Base-by-base conservation (phyloP, 2,113 vertebrate genomes). In the Rynchops niger region DNA sequence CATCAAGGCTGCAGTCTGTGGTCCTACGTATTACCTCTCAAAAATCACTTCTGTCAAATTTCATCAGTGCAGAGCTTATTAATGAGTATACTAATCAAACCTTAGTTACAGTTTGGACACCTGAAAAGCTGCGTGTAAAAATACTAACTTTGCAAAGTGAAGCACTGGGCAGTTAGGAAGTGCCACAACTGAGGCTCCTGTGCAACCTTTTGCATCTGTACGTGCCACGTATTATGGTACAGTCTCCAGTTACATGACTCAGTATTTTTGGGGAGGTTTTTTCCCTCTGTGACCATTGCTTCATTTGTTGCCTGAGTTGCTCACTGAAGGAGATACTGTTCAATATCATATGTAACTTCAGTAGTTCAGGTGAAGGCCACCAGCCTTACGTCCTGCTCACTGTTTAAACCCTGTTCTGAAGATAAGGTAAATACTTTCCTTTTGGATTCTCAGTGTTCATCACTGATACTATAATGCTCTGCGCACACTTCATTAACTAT, bases 351-450 rank as follows among this genome's bases (percentile, higher is more conserved):
- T 29, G 7, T 74, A 45, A 74, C 14, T 88, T 91, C 22, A 34
- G 29, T 52, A 55, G 63, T 56, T 91, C 45, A 78, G 29, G 40
- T 66, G 50, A 74, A 81, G 50, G n/a, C 59, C 25, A 27, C 36
- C 49, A 76, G 36, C 26, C 25, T 79, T 84, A n/a, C 27, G 62
- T 72, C 23, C 40, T 82, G 49, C 43, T 93, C 4, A 0, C 34
- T 59, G 5, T 71, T 89, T 63, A 94, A 96, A 86, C 9, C 22
- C 18, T 15, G 3, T 76, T 82, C 56, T 94, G 84, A 87, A 88
- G 15, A 22, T 40, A 80, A 61, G 21, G 21, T 72, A 15, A 79
- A 74, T 82, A 23, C 11, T 86, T 88, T 36, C 9, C 22, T 70
- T 92, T 92, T 78, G 80, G 52, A 61, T 66, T 79, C 22, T 62